phyloP scores from a whole-genome alignment of 2,113 vertebrate genomes.

The Ophthalmolycus amberensis region DNA sequence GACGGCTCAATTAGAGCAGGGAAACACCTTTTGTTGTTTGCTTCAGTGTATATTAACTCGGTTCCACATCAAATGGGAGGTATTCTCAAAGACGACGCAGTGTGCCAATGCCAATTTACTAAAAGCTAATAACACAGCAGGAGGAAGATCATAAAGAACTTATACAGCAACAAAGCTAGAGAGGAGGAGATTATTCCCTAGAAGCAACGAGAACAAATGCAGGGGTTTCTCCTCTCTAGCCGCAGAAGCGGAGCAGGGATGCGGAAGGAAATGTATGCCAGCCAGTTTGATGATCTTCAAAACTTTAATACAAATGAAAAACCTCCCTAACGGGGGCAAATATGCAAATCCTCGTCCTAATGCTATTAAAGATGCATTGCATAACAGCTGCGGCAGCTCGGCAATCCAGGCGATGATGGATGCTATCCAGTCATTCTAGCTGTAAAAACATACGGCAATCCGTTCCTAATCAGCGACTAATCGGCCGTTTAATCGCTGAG shows the following conservation, averaged over 20 bases:
- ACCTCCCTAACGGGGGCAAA: background rate
- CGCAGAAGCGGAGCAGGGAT: background rate
- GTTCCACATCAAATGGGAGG: background rate
- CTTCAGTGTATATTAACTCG: background rate
- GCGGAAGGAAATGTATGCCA: background rate
- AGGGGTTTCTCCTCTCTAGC: background rate
- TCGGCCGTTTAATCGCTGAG: constrained; percentile 59
- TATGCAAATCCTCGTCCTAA: constrained; percentile 17
- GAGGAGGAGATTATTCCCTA: background rate
- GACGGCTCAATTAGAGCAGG: constrained; percentile 30
- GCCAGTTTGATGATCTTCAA: background rate
- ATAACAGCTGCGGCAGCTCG: constrained; percentile 11
- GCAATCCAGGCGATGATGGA: constrained; percentile 19
- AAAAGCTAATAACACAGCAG: background rate
- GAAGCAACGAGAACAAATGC: background rate
- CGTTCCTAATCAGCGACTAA: constrained; percentile 56
- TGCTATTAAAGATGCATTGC: constrained; percentile 23
- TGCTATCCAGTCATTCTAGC: constrained; percentile 28
- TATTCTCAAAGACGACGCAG: background rate
- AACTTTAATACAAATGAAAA: constrained; percentile 21
- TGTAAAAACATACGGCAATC: constrained; percentile 45
- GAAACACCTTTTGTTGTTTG: constrained; percentile 13
- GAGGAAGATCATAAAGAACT: background rate
- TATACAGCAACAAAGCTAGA: background rate
- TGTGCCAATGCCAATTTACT: background rate